Evolutionary conservation across 2,888 invertebrate species (phyloP).

Genomic region (Hemaris fuciformis): DNA sequence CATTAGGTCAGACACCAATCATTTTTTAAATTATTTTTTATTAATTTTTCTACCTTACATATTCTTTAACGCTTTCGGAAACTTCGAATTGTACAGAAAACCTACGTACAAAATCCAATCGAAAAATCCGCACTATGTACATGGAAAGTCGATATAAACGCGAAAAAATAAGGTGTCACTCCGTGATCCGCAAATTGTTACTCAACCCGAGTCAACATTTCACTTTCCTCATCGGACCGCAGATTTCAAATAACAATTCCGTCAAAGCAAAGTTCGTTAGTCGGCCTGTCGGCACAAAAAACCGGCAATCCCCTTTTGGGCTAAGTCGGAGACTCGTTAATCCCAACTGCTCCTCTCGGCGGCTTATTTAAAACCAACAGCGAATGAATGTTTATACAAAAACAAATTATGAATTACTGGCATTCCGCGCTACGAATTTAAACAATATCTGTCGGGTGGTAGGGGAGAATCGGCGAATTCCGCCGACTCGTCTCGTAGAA

Average conservation of each 20-base stretch:
- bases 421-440: slow-evolving; percentile 44
- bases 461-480: slow-evolving; percentile 14
- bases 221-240: neutral
- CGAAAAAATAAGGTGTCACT: neutral
- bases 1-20: no score
- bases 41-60: no score
- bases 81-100: no score
- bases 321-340: slow-evolving; percentile 32
- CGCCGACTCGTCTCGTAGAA: slow-evolving; percentile 6
- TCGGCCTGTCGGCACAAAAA: slow-evolving; percentile 27
- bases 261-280: slow-evolving; percentile 35
- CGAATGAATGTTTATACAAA: slow-evolving; percentile 41
- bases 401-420: slow-evolving; percentile 47
- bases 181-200: neutral
- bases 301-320: slow-evolving; percentile 33
- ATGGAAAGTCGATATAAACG: neutral
- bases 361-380: slow-evolving; percentile 45
- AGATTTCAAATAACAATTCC: slow-evolving; percentile 25
- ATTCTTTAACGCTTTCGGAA: no score
- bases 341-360: slow-evolving; percentile 22
- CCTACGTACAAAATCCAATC: neutral
- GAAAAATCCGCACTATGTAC: neutral
- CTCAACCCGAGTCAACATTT: slow-evolving; percentile 9
- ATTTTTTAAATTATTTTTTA: no score
- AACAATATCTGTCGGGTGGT: slow-evolving; percentile 33